These are phyloP conservation scores for Lepidocolaptes lacrymiger DNA, from an alignment of 2,797 vertebrate genomes.

Conservation along the genomic window DNA sequence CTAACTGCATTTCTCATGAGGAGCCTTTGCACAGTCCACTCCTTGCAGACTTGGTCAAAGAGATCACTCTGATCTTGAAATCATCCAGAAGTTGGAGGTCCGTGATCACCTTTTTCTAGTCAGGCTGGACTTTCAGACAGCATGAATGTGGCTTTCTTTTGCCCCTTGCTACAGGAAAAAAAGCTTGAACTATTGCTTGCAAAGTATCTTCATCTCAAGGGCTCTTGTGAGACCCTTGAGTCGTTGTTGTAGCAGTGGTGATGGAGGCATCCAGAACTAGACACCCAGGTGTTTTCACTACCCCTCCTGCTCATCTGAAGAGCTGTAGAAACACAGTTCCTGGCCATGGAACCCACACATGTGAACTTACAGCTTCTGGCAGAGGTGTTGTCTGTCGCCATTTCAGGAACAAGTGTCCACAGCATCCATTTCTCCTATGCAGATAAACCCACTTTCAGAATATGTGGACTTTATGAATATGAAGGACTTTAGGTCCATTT, in stretches of 20 bases:
- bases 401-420: background rate
- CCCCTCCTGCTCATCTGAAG: rapidly evolving
- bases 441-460: background rate
- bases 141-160: background rate
- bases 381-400: rapidly evolving
- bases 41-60: background rate
- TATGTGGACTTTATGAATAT: too few species aligned
- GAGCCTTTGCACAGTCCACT: background rate
- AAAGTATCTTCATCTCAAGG: background rate
- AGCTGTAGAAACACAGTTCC: rapidly evolving
- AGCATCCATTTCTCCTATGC: background rate
- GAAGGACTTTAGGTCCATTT: conserved; percentile 25
- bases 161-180: background rate
- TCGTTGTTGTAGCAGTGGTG: rapidly evolving
- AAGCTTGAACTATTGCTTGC: background rate
- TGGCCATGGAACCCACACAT: background rate
- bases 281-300: background rate
- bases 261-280: background rate
- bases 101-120: background rate
- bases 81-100: background rate
- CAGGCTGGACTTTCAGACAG: background rate
- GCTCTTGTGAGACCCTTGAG: background rate
- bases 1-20: background rate
- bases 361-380: background rate
- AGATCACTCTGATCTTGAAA: background rate